Percentiles rank a stretch among this genome's conserved stretches.
phyloP scores from a whole-genome alignment of 2,888 invertebrate genomes.

The Ditula angustiorana region DNA sequence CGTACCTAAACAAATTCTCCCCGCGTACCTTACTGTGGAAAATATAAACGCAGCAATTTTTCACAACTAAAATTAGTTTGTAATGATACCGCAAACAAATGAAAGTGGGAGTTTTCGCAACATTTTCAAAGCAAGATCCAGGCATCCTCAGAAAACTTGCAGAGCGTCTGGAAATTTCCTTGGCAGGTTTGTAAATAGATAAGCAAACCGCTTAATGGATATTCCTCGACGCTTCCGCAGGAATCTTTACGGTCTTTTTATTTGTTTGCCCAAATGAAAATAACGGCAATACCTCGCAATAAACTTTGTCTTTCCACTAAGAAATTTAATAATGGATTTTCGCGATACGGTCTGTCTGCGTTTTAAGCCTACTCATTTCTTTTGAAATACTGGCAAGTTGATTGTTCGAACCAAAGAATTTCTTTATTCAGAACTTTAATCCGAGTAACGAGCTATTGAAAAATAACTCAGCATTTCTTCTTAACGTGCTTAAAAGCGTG shows the following conservation, averaged over 20 bases:
- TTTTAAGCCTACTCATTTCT: slow-evolving; percentile 19
- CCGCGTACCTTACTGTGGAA: not conserved
- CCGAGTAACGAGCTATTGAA: slow-evolving; percentile 7
- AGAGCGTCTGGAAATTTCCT: slow-evolving; percentile 17
- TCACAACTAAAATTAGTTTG: slow-evolving; percentile 4
- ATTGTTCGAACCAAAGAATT: slow-evolving; percentile 16
- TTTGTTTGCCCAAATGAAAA: slow-evolving; percentile 26
- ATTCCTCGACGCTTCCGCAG: slow-evolving; percentile 5
- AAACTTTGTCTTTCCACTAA: slow-evolving; percentile 28
- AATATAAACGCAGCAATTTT: slow-evolving; percentile 7
- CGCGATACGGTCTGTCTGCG: slow-evolving; percentile 1
- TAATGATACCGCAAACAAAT: slow-evolving; percentile 1
- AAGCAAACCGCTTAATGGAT: slow-evolving; percentile 34
- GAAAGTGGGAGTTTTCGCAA: not conserved
- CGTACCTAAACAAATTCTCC: not conserved
- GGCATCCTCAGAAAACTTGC: slow-evolving; percentile 7
- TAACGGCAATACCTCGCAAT: slow-evolving; percentile 8
- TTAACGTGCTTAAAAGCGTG: not conserved
- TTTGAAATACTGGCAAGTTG: slow-evolving; percentile 7
- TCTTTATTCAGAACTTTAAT: slow-evolving; percentile 25
- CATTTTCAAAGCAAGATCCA: not conserved
- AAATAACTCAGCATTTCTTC: not conserved
- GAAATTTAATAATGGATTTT: slow-evolving; percentile 31
- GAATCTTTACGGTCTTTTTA: slow-evolving; percentile 25
- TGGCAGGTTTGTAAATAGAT: slow-evolving; percentile 19